Conservation (phyloP, 53 echinoderm and acorn worm genomes). For the Luidia sarsii region DNA sequence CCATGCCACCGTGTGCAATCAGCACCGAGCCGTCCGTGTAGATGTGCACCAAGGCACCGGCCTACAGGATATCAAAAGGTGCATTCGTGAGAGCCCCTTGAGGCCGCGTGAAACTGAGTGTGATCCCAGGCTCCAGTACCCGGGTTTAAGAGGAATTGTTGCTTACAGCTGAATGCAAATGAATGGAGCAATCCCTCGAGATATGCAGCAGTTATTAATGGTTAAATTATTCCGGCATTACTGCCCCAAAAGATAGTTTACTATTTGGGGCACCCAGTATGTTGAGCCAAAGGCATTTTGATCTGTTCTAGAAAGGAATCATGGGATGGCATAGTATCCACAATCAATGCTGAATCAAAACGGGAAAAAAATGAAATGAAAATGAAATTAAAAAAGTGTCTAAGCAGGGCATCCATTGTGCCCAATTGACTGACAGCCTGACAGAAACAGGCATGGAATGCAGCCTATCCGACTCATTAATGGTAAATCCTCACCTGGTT, state of each 20-base stretch:
- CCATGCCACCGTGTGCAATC: constrained; percentile 79
- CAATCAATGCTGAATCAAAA: too few relatives aligned
- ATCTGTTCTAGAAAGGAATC: too few relatives aligned
- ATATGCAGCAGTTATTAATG: too few relatives aligned
- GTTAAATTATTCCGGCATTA: too few relatives aligned
- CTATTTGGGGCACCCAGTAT: too few relatives aligned
- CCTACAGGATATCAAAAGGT: constrained; percentile 30
- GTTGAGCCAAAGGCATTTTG: too few relatives aligned
- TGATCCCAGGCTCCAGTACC: background rate
- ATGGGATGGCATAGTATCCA: too few relatives aligned
- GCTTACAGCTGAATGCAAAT: too few relatives aligned
- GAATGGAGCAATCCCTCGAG: too few relatives aligned
- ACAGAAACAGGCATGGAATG: background rate
- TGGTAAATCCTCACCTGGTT: constrained; percentile 33
- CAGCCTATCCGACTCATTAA: background rate
- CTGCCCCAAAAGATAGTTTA: too few relatives aligned
- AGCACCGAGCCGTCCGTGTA: constrained; percentile 90
- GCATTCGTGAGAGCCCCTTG: background rate
- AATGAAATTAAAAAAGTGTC: too few relatives aligned
- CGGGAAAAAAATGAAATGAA: too few relatives aligned
- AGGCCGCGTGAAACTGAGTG: background rate
- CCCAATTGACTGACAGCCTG: background rate
- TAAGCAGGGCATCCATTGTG: background rate
- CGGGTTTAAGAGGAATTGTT: background rate
- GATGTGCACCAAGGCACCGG: constrained; percentile 84